Percentiles rank a stretch among this genome's conserved stretches.
Evolutionary conservation across 2,888 invertebrate genomes (phyloP).

Genomic region (Leptopilina drosophilae): DNA sequence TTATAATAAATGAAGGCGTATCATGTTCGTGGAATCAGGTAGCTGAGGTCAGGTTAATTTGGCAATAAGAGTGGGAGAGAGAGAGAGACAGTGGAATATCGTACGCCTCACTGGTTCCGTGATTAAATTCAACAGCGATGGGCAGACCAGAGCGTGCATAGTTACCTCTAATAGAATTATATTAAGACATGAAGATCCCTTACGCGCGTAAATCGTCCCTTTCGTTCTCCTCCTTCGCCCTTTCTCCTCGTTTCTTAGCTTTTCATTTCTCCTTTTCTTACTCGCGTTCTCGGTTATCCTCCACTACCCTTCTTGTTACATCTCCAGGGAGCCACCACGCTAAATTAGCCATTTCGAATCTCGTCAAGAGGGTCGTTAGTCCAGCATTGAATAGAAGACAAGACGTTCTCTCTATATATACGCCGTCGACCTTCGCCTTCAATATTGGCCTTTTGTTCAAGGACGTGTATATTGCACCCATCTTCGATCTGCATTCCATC

Average conservation of each 20-base stretch:
- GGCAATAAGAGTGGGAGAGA: conserved; percentile 61
- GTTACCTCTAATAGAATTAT: conserved; percentile 77
- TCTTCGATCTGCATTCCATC: conserved; percentile 45
- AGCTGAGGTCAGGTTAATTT: conserved; percentile 68
- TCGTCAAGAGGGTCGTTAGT: conserved; percentile 66
- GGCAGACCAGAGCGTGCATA: conserved; percentile 72
- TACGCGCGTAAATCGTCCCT: conserved; percentile 57
- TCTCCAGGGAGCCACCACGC: conserved; percentile 71
- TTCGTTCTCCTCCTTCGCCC: conserved; percentile 49
- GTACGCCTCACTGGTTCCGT: conserved; percentile 72
- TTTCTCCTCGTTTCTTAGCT: conserved; percentile 76
- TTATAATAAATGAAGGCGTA: conserved; percentile 36
- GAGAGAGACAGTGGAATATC: conserved; percentile 65
- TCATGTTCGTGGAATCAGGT: conserved; percentile 33
- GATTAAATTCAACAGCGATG: conserved; percentile 75
- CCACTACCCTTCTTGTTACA: conserved; percentile 58
- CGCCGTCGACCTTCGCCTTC: conserved; percentile 1
- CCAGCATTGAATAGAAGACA: conserved; percentile 52
- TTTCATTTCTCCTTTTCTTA: conserved; percentile 66
- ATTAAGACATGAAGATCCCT: conserved; percentile 72
- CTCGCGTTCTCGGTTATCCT: conserved; percentile 42
- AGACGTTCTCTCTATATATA: neutral
- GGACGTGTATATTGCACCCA: conserved; percentile 15
- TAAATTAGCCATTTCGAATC: conserved; percentile 77
- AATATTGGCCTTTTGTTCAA: conserved; percentile 20